Evolutionary conservation across 2,797 vertebrate genomes (phyloP).

Genomic region (Crotalus adamanteus): DNA sequence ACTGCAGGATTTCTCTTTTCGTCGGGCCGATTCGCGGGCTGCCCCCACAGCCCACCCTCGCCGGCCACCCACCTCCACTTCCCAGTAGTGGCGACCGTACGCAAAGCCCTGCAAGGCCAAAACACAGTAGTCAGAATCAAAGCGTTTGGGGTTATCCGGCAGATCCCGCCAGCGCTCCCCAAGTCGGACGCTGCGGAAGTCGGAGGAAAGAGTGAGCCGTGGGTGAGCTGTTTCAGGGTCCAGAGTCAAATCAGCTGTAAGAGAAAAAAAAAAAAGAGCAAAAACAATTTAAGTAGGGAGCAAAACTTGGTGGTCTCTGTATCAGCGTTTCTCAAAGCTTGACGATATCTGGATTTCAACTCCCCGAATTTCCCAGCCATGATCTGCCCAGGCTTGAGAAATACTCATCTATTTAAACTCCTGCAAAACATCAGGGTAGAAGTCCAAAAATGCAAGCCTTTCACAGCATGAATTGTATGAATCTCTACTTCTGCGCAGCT

Average conservation of each 20-base stretch:
- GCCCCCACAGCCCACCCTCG: constrained; percentile 71
- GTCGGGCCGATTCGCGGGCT: constrained; percentile 56
- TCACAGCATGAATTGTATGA: neutral
- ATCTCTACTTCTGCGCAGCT: neutral
- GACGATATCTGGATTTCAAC: neutral
- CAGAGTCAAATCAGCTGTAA: constrained; percentile 66
- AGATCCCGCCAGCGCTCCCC: constrained; percentile 63
- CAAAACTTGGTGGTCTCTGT: neutral
- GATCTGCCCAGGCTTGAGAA: neutral
- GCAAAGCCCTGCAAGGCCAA: constrained; percentile 66
- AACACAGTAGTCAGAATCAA: constrained; percentile 67
- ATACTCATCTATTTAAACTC: neutral
- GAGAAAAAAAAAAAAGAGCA: neutral
- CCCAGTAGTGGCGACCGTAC: constrained; percentile 71
- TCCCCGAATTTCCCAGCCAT: neutral
- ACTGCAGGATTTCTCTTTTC: constrained; percentile 59
- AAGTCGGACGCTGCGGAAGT: constrained; percentile 64
- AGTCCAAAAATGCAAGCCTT: neutral
- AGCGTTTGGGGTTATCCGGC: constrained; percentile 62
- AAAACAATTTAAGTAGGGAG: neutral
- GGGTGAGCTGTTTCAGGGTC: constrained; percentile 72
- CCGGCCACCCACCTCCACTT: constrained; percentile 69
- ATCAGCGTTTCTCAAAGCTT: neutral
- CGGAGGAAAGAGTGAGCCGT: constrained; percentile 66
- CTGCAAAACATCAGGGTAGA: neutral